Evolutionary conservation across 2,113 vertebrate genomes (phyloP).

Genomic region (Rhinopomastus cyanomelas): DNA sequence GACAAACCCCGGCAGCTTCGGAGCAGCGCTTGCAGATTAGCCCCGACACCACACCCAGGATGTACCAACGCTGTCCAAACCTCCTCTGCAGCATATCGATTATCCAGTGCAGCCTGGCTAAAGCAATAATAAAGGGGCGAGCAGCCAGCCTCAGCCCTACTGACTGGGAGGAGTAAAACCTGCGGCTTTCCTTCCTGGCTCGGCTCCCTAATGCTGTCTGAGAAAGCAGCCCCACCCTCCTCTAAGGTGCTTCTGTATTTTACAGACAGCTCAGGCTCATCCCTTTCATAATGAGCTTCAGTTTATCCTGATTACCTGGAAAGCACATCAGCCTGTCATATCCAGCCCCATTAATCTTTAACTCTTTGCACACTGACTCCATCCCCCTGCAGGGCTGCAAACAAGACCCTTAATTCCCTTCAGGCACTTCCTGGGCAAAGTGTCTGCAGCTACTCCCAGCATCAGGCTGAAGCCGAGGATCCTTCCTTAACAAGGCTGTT

Average conservation of each 20-base stretch:
- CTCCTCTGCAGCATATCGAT: not conserved
- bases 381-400: fast-evolving
- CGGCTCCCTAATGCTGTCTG: not conserved
- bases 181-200: not conserved
- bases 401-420: not conserved
- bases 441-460: not conserved
- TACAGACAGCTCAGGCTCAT: slow-evolving; percentile 10
- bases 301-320: slow-evolving; percentile 53
- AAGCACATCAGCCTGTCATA: slow-evolving; percentile 29
- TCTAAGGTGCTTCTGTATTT: not conserved
- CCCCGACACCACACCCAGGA: not conserved
- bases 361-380: not conserved
- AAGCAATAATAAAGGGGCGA: not conserved
- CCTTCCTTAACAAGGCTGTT: not conserved
- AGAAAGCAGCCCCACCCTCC: not conserved
- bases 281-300: slow-evolving; percentile 6
- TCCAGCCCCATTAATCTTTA: not conserved
- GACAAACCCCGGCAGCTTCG: not conserved
- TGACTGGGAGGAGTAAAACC: not conserved
- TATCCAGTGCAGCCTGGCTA: not conserved
- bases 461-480: not conserved
- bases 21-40: not conserved
- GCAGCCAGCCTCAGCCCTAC: not conserved
- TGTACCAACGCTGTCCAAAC: not conserved
- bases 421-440: fast-evolving